phyloP scores from a whole-genome alignment of 1,140 invertebrate species.

The Eulimnadia texana region DNA sequence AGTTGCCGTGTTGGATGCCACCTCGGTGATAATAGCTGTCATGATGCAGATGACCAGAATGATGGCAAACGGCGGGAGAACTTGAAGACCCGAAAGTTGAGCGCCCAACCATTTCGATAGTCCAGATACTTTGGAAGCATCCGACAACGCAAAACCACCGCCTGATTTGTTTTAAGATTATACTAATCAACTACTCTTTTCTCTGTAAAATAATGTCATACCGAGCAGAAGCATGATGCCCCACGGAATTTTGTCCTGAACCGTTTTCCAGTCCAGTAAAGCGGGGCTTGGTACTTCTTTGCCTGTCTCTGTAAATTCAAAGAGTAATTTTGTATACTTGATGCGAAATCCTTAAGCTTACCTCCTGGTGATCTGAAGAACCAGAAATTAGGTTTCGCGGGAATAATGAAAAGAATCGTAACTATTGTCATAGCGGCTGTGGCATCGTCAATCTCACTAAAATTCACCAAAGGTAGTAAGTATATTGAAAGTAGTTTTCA shows the following conservation, averaged over 20 bases:
- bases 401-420: conserved; percentile 63
- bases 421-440: conserved; percentile 66
- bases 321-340: not conserved
- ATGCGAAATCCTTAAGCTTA: not conserved
- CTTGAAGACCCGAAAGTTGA: conserved; percentile 30
- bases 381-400: conserved; percentile 41
- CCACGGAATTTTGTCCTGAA: conserved; percentile 63
- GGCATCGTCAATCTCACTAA: conserved; percentile 43
- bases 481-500: not conserved
- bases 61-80: conserved; percentile 26
- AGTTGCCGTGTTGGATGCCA: conserved; percentile 68
- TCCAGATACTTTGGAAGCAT: conserved; percentile 58
- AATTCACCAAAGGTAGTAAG: not conserved
- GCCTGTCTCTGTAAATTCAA: not conserved
- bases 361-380: conserved; percentile 15
- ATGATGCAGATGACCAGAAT: conserved; percentile 29
- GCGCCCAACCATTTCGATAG: conserved; percentile 56
- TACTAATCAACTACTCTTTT: not conserved
- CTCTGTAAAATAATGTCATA: conserved; percentile 40
- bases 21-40: conserved; percentile 52
- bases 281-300: conserved; percentile 28
- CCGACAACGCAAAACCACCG: conserved; percentile 75
- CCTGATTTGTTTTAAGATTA: conserved; percentile 27
- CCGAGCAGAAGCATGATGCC: conserved; percentile 52
- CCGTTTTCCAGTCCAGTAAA: conserved; percentile 59